Percentiles rank a stretch among this genome's conserved stretches.
phyloP scores from a whole-genome alignment of 2,888 invertebrate species.

The Mycalesis mineus region DNA sequence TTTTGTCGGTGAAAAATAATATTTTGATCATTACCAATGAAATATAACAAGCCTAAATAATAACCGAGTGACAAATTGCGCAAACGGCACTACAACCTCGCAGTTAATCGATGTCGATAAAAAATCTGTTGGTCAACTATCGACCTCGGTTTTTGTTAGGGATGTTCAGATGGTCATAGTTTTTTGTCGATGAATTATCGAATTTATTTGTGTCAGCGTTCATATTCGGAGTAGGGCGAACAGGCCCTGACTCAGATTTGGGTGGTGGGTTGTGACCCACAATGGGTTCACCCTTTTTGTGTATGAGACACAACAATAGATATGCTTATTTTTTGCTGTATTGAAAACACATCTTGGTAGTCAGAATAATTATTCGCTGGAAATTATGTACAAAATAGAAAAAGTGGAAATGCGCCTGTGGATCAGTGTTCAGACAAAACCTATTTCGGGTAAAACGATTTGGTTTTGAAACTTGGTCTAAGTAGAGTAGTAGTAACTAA shows the following conservation, averaged over 20 bases:
- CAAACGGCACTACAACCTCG: conserved; percentile 43
- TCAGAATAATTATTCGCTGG: no score
- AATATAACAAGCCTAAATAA: conserved; percentile 3
- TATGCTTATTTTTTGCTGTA: no score
- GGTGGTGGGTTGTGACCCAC: not conserved
- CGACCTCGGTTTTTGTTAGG: conserved; percentile 55
- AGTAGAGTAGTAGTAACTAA: no score
- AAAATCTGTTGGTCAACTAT: conserved; percentile 46
- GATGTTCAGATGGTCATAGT: conserved; percentile 55
- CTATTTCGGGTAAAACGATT: no score
- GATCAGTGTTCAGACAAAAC: no score
- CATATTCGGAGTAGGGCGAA: conserved; percentile 41
- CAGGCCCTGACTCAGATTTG: conserved; percentile 37
- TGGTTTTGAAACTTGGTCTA: no score
- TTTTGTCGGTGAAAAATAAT: not conserved
- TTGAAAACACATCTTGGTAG: no score
- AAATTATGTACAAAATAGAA: no score
- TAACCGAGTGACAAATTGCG: conserved; percentile 34
- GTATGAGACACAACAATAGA: no score
- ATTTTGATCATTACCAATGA: not conserved
- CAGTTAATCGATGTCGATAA: conserved; percentile 34
- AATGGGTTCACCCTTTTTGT: not conserved
- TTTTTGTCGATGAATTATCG: conserved; percentile 32
- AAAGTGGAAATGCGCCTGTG: no score
- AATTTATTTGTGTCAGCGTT: conserved; percentile 42